Conservation (phyloP, 1,140 invertebrate genomes). For the Leptinotarsa undecemlineata region DNA sequence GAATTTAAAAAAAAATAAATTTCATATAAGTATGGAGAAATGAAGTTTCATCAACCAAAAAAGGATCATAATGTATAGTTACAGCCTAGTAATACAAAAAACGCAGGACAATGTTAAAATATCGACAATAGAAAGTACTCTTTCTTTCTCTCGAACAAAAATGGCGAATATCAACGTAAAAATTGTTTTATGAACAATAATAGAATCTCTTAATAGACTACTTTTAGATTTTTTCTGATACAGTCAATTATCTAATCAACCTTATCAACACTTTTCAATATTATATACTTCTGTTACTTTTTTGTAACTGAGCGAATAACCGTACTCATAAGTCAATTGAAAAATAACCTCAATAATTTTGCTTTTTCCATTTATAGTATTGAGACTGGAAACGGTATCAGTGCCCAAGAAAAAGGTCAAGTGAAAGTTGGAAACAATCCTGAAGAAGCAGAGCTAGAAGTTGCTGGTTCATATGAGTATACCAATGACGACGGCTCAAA, state of each 20-base stretch:
- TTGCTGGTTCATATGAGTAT: constrained; percentile 50
- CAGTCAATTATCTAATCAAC: neutral
- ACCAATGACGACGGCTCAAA: constrained; percentile 49
- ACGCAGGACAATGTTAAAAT: too few relatives aligned
- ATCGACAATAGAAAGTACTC: too few relatives aligned
- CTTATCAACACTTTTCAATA: neutral
- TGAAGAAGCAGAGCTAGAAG: constrained; percentile 52
- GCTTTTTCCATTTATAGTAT: constrained; percentile 49
- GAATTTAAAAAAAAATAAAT: too few relatives aligned
- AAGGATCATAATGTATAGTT: too few relatives aligned
- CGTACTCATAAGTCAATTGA: neutral
- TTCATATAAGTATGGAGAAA: too few relatives aligned
- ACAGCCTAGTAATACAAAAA: too few relatives aligned
- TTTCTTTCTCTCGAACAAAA: too few relatives aligned
- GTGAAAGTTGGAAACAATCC: constrained; percentile 45
- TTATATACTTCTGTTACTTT: neutral
- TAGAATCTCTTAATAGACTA: neutral
- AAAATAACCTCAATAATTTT: neutral
- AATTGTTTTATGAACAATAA: too few relatives aligned
- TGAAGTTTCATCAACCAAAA: too few relatives aligned
- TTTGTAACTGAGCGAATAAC: neutral
- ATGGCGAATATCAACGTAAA: too few relatives aligned
- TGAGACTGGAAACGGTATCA: constrained; percentile 64
- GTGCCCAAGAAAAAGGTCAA: constrained; percentile 58
- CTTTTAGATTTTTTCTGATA: neutral